A percentile compares a stretch with the other conserved stretches of the same genome.
These are phyloP conservation scores for Pantala flavescens DNA, from an alignment of 1,140 invertebrate genomes.

Conservation along the genomic window DNA sequence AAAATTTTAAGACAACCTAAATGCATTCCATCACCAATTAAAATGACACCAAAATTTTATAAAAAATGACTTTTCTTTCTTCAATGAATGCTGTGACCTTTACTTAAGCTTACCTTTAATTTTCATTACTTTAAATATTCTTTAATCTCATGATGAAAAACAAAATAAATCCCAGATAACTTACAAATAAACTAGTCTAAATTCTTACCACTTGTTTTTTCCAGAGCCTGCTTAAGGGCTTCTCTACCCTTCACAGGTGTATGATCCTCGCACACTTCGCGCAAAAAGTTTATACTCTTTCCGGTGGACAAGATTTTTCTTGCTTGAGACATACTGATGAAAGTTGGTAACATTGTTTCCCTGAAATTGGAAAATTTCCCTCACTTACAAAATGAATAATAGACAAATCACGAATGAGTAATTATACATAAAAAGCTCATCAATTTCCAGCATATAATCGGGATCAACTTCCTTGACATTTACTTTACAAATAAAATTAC, in stretches of 20 bases:
- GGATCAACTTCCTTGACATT: too few relatives aligned
- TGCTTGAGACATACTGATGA: constrained; percentile 57
- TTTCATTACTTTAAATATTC: too few relatives aligned
- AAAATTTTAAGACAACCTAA: constrained; percentile 24
- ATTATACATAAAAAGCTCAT: too few relatives aligned
- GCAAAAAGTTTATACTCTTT: constrained; percentile 90
- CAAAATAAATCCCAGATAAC: too few relatives aligned
- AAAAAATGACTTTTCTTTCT: too few relatives aligned
- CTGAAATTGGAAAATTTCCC: constrained; percentile 32
- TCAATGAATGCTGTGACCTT: too few relatives aligned
- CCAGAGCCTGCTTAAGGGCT: constrained; percentile 38
- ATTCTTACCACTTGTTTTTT: constrained; percentile 31
- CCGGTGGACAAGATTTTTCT: constrained; percentile 81
- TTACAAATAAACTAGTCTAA: neutral
- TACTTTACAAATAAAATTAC: neutral
- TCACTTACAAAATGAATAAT: constrained; percentile 30
- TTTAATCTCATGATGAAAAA: too few relatives aligned
- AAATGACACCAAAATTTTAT: too few relatives aligned
- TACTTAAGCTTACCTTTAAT: too few relatives aligned
- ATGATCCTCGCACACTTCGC: constrained; percentile 78
- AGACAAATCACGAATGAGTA: constrained; percentile 11
- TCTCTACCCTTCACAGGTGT: constrained; percentile 58
- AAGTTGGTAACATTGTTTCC: constrained; percentile 65
- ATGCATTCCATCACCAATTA: constrained; percentile 20
- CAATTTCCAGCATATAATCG: too few relatives aligned